Conservation (phyloP, 2,888 invertebrate genomes). For the Drosophila vallismaia region DNA sequence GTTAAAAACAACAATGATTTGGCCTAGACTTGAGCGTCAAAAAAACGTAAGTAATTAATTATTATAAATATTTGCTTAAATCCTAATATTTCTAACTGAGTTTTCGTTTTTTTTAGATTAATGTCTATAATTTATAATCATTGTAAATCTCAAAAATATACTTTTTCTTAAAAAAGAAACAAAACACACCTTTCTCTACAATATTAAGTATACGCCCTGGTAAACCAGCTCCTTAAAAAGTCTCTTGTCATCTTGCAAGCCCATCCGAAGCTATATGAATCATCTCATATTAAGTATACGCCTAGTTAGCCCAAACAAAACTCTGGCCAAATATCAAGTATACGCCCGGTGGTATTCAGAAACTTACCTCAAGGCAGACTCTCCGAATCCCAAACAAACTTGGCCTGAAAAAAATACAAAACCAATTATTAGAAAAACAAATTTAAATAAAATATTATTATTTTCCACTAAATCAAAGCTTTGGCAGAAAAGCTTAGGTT, state of each 20-base stretch:
- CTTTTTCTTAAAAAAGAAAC: neutral
- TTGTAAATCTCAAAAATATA: too few relatives aligned
- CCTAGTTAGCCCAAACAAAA: neutral
- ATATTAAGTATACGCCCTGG: neutral
- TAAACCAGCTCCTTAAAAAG: neutral
- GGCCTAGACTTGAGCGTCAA: too few relatives aligned
- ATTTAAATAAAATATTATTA: neutral
- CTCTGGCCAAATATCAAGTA: neutral
- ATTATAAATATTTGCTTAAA: too few relatives aligned
- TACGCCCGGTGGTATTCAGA: neutral
- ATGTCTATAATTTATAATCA: too few relatives aligned
- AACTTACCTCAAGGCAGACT: constrained; percentile 1
- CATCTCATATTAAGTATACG: neutral
- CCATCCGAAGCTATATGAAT: neutral
- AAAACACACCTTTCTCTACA: neutral
- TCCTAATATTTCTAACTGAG: too few relatives aligned
- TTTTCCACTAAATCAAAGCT: neutral
- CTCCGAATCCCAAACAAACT: neutral
- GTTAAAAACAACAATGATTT: neutral
- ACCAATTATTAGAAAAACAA: neutral
- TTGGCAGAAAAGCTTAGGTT: neutral
- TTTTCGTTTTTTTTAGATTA: too few relatives aligned
- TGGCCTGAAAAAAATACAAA: neutral
- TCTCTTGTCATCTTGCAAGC: neutral
- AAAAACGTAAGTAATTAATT: too few relatives aligned